Conservation (phyloP, 2,797 vertebrate genomes). For the Bryconaethiops microstoma region DNA sequence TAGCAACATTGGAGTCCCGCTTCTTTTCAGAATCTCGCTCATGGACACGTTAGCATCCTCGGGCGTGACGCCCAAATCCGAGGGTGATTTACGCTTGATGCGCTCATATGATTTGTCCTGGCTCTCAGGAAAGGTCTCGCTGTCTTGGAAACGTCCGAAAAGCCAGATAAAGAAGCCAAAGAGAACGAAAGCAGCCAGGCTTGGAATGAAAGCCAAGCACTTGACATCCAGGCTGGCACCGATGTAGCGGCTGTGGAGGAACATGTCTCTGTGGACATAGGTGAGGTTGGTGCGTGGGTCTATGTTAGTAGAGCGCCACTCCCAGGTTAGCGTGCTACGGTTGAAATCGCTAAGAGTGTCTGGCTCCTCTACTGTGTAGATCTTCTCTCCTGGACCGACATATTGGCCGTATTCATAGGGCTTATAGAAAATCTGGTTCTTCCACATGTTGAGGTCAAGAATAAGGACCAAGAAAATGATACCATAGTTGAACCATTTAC, state of each 20-base stretch:
- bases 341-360: conserved; percentile 91
- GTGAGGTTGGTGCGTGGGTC: conserved; percentile 86
- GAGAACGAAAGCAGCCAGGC: conserved; percentile 89
- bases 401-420: conserved; percentile 98
- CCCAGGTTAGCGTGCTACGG: conserved; percentile 90
- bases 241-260: conserved; percentile 91
- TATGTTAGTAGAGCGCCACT: conserved; percentile 88
- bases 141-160: conserved; percentile 93
- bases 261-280: conserved; percentile 88
- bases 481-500: conserved; percentile 99
- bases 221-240: conserved; percentile 92
- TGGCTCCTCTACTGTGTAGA: conserved; percentile 92
- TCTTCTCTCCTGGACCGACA: conserved; percentile 93
- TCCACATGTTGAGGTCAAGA: conserved; percentile 99
- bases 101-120: conserved; percentile 91
- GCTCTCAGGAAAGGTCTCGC: conserved; percentile 90
- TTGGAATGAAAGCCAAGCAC: conserved; percentile 94
- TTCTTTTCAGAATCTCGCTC: conserved; percentile 76
- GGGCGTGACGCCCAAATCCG: conserved; percentile 87
- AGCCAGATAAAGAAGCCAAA: conserved; percentile 96
- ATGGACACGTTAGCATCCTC: conserved; percentile 85
- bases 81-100: conserved; percentile 94
- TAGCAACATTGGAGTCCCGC: conserved; percentile 82
- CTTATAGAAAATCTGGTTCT: conserved; percentile 99
- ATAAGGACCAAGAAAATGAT: conserved; percentile 98